Evolutionary conservation across 2,888 invertebrate genomes (phyloP), one percentile per base, ranked within the genome.

Genomic region (Drosophila meridionalis): DNA sequence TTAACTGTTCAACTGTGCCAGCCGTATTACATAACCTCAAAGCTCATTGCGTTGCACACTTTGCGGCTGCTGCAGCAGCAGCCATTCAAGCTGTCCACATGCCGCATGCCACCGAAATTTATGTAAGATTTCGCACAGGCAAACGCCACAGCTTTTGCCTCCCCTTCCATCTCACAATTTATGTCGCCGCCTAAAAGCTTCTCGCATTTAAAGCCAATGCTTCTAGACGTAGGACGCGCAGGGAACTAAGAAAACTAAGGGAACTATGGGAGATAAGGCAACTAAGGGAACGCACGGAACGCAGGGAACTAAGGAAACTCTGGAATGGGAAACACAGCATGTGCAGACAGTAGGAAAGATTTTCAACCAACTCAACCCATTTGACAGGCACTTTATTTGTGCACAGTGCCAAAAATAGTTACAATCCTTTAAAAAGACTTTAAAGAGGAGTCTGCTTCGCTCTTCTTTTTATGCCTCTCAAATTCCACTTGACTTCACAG

Each of bases 121-220:
- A 76, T 63, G 58, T 57, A 63, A 38, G 69, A 62, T 60, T 65
- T 70, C 55, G 43, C 55, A 26, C 43, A 55, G 48, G 34, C 68
- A 26, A 38, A 7, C 28, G 55, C 59, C 65, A 30, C 47, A 30
- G 55, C 38, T 32, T 32, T 3, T 26, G 4, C n/a, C 5, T 5
- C n/a, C n/a, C 11, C 4, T 9, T 9, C 4, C 30, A 32, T 67
- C 43, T 38, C 26, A n/a, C 40, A 58, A 74, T 74, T 74, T 74
- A 74, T 74, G 64, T 64, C 9, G 42, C 45, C 43, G 73, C 42
- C 73, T 73, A 50, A 74, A 60, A 69, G 68, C 59, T 60, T 45
- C 26, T 50, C 55, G 34, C 20, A 53, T 36, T 36, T 36, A 32
- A 50, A 50, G 50, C 50, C 26, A 34, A 26, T 40, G 20, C 30